phyloP scores from a whole-genome alignment of 92 coral and sea anemone genomes.

The Montipora capitata region DNA sequence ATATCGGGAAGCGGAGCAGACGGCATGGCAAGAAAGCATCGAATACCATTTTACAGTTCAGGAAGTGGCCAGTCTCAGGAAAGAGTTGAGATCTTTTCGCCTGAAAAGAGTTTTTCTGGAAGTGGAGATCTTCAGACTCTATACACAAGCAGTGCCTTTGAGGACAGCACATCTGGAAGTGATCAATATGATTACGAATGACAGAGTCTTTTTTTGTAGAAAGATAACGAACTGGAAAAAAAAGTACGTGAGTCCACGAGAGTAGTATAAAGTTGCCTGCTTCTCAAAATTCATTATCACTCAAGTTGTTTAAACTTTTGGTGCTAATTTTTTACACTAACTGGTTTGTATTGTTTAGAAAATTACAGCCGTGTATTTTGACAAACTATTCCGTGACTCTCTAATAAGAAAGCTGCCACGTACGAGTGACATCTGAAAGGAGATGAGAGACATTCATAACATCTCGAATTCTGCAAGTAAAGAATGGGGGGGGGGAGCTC shows the following conservation, averaged over 20 bases:
- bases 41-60: not conserved
- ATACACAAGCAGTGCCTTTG: not conserved
- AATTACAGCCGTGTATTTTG: too few relatives aligned
- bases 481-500: too few relatives aligned
- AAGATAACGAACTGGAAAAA: not conserved
- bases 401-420: too few relatives aligned
- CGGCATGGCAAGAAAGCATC: not conserved
- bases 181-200: not conserved
- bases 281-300: too few relatives aligned
- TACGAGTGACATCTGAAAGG: too few relatives aligned
- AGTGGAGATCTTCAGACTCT: not conserved
- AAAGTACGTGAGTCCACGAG: not conserved
- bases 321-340: too few relatives aligned
- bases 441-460: too few relatives aligned
- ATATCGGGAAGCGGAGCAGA: conserved; percentile 14
- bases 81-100: not conserved
- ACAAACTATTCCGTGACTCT: too few relatives aligned
- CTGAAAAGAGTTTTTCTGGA: conserved; percentile 32
- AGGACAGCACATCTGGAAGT: conserved; percentile 19
- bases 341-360: too few relatives aligned
- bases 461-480: too few relatives aligned
- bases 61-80: conserved; percentile 6
- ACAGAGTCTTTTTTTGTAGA: not conserved
- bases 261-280: not conserved
- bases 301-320: too few relatives aligned